Conservation (phyloP, 2,113 vertebrate species). For the Scolopax mira region DNA sequence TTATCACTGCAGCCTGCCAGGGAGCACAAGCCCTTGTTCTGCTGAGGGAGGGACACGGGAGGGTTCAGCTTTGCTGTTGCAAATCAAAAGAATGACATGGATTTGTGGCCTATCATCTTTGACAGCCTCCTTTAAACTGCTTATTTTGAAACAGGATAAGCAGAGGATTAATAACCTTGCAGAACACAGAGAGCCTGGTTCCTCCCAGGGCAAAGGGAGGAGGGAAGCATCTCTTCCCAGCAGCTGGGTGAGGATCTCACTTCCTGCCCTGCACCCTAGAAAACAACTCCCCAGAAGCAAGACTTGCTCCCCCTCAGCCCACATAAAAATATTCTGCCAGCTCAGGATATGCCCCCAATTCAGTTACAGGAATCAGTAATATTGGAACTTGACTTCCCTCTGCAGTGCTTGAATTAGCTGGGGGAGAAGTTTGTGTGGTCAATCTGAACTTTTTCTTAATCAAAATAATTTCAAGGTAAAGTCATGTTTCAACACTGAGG, state of each 20-base stretch:
- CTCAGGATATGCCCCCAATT: accelerated
- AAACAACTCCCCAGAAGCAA: not conserved
- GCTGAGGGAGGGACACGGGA: not conserved
- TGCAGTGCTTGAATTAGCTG: not conserved
- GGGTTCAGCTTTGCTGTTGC: conserved; percentile 24
- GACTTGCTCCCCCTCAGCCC: not conserved
- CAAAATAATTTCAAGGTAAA: not conserved
- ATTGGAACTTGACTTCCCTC: not conserved
- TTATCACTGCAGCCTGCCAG: accelerated
- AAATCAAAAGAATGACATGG: conserved; percentile 48
- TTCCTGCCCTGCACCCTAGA: not conserved
- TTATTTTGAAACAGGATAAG: conserved; percentile 68
- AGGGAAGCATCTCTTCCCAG: not conserved
- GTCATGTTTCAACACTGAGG: not conserved
- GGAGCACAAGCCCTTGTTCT: not conserved
- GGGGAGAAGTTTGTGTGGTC: not conserved
- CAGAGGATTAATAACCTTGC: conserved; percentile 51
- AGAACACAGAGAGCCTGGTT: not conserved
- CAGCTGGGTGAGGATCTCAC: not conserved
- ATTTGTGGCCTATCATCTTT: conserved; percentile 63
- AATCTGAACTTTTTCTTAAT: not conserved
- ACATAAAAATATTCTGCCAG: not conserved
- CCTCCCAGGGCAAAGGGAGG: not conserved
- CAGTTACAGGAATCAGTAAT: not conserved
- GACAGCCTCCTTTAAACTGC: conserved; percentile 58